A percentile compares a stretch with the other conserved stretches of the same genome.
Evolutionary conservation across 2,888 invertebrate species (phyloP).

Genomic region (Cecidostiba fungosa): DNA sequence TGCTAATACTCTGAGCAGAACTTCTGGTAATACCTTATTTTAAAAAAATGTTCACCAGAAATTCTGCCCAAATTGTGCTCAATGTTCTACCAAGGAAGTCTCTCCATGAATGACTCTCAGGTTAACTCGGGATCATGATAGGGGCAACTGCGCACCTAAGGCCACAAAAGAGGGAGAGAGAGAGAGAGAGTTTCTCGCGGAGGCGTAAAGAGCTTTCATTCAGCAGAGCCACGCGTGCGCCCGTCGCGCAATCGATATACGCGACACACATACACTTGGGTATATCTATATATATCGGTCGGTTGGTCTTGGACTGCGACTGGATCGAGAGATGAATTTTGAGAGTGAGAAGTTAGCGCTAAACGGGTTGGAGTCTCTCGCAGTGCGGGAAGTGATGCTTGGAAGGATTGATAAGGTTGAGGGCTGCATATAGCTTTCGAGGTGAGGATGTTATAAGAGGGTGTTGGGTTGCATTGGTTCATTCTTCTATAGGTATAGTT

Average conservation of each 20-base stretch:
- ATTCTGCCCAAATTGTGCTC: too few species aligned
- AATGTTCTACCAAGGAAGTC: too few species aligned
- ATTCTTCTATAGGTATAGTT: too few species aligned
- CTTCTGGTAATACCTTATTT: too few species aligned
- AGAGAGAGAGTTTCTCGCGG: constrained; percentile 65
- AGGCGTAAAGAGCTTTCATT: constrained; percentile 74
- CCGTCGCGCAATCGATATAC: constrained; percentile 72
- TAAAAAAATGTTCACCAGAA: too few species aligned
- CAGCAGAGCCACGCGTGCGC: constrained; percentile 73
- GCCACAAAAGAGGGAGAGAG: background rate
- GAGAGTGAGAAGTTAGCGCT: background rate
- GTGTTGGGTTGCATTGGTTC: too few species aligned
- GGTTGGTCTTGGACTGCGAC: background rate
- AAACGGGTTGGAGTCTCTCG: background rate
- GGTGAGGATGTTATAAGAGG: too few species aligned
- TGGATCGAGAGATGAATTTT: background rate
- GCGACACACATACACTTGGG: constrained; percentile 30
- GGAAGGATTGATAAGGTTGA: background rate
- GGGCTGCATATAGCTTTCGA: background rate
- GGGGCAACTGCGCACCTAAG: background rate
- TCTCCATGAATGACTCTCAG: constrained; percentile 24
- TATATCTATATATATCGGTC: background rate
- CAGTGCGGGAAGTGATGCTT: background rate
- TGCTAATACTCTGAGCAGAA: too few species aligned
- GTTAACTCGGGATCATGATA: background rate